phyloP scores from a whole-genome alignment of 2,888 invertebrate species.

The Drosophila buzzatii region DNA sequence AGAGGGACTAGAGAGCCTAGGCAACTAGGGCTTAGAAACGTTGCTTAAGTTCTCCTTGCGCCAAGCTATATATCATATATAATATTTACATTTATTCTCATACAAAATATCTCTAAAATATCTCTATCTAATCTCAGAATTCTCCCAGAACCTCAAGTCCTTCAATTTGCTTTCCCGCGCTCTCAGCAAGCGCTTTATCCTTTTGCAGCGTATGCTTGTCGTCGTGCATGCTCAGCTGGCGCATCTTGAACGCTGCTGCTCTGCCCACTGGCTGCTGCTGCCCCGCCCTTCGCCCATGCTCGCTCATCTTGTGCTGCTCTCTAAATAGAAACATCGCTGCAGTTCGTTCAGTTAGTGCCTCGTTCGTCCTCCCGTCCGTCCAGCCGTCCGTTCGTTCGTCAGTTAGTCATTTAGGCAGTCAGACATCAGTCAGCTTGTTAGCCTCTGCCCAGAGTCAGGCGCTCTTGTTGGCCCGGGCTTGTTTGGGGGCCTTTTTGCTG shows the following conservation, averaged over 20 bases:
- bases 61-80: too few relatives aligned
- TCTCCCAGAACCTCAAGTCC: too few relatives aligned
- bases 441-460: slow-evolving; percentile 28
- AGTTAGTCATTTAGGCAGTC: slow-evolving; percentile 63
- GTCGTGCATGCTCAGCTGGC: slow-evolving; percentile 6
- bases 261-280: slow-evolving; percentile 42
- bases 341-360: slow-evolving; percentile 18
- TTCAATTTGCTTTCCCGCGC: too few relatives aligned
- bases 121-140: too few relatives aligned
- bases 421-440: slow-evolving; percentile 79
- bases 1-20: not conserved
- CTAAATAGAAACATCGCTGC: slow-evolving; percentile 76
- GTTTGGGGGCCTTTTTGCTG: slow-evolving; percentile 47
- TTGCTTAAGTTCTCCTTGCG: too few relatives aligned
- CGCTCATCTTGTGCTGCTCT: slow-evolving; percentile 13
- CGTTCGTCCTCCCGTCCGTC: slow-evolving; percentile 16
- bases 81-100: too few relatives aligned
- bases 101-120: too few relatives aligned
- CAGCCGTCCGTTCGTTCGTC: slow-evolving; percentile 27
- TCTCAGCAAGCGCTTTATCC: too few relatives aligned
- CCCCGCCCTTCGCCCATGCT: not conserved
- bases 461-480: slow-evolving; percentile 31
- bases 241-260: slow-evolving; percentile 7
- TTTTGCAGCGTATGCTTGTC: not conserved
- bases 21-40: not conserved